Conservation (phyloP, 2,888 invertebrate genomes). For the Morpho helenor region DNA sequence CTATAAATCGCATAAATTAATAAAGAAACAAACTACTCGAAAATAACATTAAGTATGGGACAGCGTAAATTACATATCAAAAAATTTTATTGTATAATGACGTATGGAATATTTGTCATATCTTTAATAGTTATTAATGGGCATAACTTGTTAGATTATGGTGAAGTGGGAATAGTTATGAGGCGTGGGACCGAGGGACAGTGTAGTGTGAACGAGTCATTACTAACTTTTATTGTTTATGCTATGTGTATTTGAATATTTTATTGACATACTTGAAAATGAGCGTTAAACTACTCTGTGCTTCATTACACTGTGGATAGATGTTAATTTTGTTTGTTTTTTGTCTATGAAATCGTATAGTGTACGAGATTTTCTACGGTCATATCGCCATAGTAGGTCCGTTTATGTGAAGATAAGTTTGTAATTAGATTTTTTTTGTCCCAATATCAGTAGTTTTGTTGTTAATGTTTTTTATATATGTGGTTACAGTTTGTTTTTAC, state of each 20-base stretch:
- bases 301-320: conserved; percentile 9
- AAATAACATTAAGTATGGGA: conserved; percentile 12
- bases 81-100: conserved; percentile 24
- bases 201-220: conserved; percentile 60
- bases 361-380: conserved; percentile 19
- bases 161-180: conserved; percentile 45
- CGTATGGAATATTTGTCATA: conserved; percentile 26
- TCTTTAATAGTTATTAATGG: conserved; percentile 32
- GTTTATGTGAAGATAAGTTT: conserved; percentile 27
- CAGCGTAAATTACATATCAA: conserved; percentile 22
- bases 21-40: conserved; percentile 12
- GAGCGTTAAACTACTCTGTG: conserved; percentile 6
- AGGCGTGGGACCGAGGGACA: conserved; percentile 55
- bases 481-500: neutral
- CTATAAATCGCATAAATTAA: conserved; percentile 3
- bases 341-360: conserved; percentile 13
- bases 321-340: conserved; percentile 9
- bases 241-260: conserved; percentile 43
- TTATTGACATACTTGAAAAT: conserved; percentile 49
- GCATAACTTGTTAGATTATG: conserved; percentile 30
- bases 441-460: conserved; percentile 24
- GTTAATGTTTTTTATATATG: conserved; percentile 19
- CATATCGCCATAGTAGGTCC: conserved; percentile 28
- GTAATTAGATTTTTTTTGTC: conserved; percentile 25
- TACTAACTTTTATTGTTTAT: conserved; percentile 64